Percentiles rank a stretch among this genome's conserved stretches.
These are phyloP conservation scores for Cherax destructor DNA, from an alignment of 1,140 invertebrate genomes.

Conservation along the genomic window DNA sequence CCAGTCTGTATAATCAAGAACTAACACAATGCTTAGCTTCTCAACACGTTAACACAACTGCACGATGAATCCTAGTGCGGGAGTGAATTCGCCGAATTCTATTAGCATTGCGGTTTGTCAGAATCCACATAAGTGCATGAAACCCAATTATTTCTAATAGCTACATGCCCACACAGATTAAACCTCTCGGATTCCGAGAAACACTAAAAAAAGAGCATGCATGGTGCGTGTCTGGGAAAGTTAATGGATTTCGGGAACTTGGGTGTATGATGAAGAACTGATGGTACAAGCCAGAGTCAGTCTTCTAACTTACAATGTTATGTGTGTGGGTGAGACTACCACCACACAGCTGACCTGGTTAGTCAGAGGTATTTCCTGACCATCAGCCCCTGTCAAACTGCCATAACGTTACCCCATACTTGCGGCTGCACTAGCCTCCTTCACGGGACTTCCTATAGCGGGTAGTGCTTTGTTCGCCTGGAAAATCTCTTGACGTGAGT, in stretches of 20 bases:
- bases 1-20: too few relatives aligned
- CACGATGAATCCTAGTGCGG: neutral
- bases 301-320: constrained; percentile 31
- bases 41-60: neutral
- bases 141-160: neutral
- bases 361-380: constrained; percentile 56
- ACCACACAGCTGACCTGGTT: constrained; percentile 49
- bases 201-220: neutral
- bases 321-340: constrained; percentile 18
- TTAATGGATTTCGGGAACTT: constrained; percentile 12
- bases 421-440: neutral
- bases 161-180: neutral
- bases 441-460: neutral
- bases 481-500: too few relatives aligned
- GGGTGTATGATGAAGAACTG: constrained; percentile 8
- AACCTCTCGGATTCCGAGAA: neutral
- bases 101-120: neutral
- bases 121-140: neutral
- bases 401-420: neutral
- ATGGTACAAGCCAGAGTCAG: constrained; percentile 22
- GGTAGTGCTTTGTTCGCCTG: too few relatives aligned
- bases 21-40: neutral
- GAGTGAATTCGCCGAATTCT: neutral
- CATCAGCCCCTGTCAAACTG: constrained; percentile 39
- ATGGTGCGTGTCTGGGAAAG: neutral